These are phyloP conservation scores for Acronicta leporina DNA, from an alignment of 2,888 invertebrate species.

Conservation along the genomic window DNA sequence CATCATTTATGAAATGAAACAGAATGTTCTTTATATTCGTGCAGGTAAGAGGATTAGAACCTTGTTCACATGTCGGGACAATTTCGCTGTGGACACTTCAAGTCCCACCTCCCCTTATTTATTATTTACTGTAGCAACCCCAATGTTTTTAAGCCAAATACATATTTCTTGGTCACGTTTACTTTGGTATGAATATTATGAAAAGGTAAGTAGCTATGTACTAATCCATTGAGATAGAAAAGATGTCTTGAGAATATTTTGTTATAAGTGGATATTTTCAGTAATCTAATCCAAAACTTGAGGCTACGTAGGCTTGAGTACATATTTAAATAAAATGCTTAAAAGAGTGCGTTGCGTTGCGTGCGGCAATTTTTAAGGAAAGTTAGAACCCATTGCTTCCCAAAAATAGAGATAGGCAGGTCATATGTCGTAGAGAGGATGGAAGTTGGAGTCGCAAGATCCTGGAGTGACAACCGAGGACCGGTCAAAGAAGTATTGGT, in stretches of 20 bases:
- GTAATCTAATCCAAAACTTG: too few species aligned
- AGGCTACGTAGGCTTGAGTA: too few species aligned
- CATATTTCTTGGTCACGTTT: constrained; percentile 25
- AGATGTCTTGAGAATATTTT: constrained; percentile 16
- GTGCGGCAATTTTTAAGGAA: too few species aligned
- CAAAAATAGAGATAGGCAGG: too few species aligned
- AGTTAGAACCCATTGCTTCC: too few species aligned
- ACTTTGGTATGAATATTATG: constrained; percentile 24
- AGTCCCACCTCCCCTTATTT: constrained; percentile 23
- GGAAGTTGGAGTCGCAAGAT: too few species aligned
- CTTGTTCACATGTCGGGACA: constrained; percentile 25
- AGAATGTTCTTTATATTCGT: not conserved
- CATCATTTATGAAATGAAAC: not conserved
- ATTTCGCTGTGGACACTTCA: constrained; percentile 29
- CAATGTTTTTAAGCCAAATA: constrained; percentile 31
- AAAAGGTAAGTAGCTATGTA: constrained; percentile 4
- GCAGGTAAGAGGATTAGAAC: constrained; percentile 21
- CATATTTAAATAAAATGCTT: too few species aligned
- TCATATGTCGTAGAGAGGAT: too few species aligned
- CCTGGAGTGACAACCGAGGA: too few species aligned
- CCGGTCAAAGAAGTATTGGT: too few species aligned
- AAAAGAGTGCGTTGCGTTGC: too few species aligned
- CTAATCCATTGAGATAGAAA: constrained; percentile 25
- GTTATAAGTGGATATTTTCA: too few species aligned
- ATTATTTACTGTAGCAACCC: constrained; percentile 37